Evolutionary conservation across 92 coral and sea anemone species (phyloP), one percentile per base, ranked within the genome.

Genomic region (Montipora capitata): DNA sequence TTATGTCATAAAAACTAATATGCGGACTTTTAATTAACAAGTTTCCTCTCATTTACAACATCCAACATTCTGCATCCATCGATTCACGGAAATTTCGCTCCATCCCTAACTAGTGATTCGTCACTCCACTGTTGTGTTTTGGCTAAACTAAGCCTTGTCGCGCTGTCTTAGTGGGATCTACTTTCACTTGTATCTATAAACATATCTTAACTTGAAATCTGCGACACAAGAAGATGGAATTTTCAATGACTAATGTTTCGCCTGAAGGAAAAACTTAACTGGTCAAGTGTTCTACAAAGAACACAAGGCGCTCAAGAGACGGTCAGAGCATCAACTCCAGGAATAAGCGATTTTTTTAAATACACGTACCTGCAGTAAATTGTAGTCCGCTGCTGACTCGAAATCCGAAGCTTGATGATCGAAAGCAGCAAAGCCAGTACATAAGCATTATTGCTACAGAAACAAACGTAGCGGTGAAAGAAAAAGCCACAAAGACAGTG

Each of bases 371-470:
- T 43, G 98, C 92, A 39, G 92, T 81, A 20, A 93, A 93, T 69
- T 96, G 98, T 43, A 98, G 82, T 45, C 96, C 98, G 75, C 99
- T 96, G 63, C 98, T 90, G 49, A 81, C 72, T 40, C 96, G 96
- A 88, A 98, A 98, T 17, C 98, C 99, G 68, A 86, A 75, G 15
- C 96, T 93, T 40, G 98, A 92, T 4, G 89, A 91, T 51, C 90
- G 87, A 35, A 84, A 61, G 52, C 96, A 94, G 58, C 95, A 89
- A 81, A 96, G 72, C 96, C 98, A 94, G 81, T 92, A 94, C 35
- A 90, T 79, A 16, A 90, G 69, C 91, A 95, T 91, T n/a, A 94
- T 83, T 13, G 93, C 40, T 10, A 96, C 88, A 13, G 98, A 94
- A 41, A 95, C 68, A 91, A 98, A 98, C 68, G 95, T 94, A 52